A percentile compares a stretch with the other conserved stretches of the same genome.
These are phyloP conservation scores for Semnornis frantzii DNA, from an alignment of 2,113 vertebrate species.

Conservation along the genomic window DNA sequence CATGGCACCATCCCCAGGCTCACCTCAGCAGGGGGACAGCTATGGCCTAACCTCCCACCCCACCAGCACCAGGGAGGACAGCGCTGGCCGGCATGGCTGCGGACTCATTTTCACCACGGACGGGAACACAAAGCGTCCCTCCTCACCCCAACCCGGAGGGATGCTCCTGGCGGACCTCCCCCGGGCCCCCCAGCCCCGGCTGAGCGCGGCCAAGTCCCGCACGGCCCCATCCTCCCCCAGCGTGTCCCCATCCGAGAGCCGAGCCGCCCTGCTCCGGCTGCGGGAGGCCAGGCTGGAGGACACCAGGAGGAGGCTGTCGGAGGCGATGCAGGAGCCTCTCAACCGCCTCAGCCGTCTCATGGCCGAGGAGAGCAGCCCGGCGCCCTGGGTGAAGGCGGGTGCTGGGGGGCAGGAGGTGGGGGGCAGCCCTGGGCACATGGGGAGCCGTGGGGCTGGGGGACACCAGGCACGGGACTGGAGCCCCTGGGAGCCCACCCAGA, in stretches of 20 bases:
- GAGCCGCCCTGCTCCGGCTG: conserved; percentile 83
- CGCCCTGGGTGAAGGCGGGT: not conserved
- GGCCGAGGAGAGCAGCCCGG: conserved; percentile 78
- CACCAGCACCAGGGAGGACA: conserved; percentile 56
- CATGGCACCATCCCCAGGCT: not conserved
- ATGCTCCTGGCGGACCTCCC: conserved; percentile 73
- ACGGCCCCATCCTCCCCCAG: conserved; percentile 85
- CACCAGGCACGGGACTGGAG: conserved; percentile 9
- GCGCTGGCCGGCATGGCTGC: conserved; percentile 66
- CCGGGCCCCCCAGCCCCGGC: conserved; percentile 62
- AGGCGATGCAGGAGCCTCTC: conserved; percentile 83
- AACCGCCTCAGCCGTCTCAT: conserved; percentile 87
- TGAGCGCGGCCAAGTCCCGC: conserved; percentile 84
- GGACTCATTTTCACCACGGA: conserved; percentile 76
- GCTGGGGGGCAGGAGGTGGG: not conserved
- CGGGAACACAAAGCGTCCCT: not conserved
- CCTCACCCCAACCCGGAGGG: conserved; percentile 53
- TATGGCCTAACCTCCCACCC: not conserved
- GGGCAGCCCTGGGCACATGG: conserved; percentile 13
- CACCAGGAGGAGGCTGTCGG: conserved; percentile 81
- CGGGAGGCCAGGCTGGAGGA: conserved; percentile 83
- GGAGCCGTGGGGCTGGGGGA: not conserved
- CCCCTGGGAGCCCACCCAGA: conserved; percentile 34
- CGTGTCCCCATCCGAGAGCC: conserved; percentile 78
- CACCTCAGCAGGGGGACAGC: not conserved